Conservation (phyloP, 30 jellyfish, hydroid and myxozoan genomes). For the Chrysaora quinquecirrha region DNA sequence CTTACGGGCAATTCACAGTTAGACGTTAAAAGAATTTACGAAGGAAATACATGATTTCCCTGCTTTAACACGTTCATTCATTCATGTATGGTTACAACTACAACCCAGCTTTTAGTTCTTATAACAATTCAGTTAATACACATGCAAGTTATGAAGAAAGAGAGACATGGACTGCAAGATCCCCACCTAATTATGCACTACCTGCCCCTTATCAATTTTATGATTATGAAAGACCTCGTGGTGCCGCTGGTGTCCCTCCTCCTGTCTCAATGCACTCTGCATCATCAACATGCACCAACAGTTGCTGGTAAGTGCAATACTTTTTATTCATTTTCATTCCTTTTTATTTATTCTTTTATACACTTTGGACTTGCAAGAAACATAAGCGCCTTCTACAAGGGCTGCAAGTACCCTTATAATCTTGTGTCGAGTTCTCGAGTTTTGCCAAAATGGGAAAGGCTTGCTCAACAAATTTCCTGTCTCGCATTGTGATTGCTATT, state of each 20-base stretch:
- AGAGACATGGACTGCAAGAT: slow-evolving; percentile 61
- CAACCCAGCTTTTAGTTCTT: slow-evolving; percentile 40
- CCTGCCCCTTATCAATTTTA: slow-evolving; percentile 59
- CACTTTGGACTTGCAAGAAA: too few species aligned
- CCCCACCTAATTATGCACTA: slow-evolving; percentile 67
- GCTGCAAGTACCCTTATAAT: too few species aligned
- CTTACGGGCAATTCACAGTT: too few species aligned
- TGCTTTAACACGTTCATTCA: slow-evolving; percentile 10
- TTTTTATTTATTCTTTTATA: too few species aligned
- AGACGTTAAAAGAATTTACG: too few species aligned
- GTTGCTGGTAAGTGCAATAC: slow-evolving; percentile 55
- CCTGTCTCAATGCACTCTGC: slow-evolving; percentile 33
- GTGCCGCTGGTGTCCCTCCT: slow-evolving; percentile 62
- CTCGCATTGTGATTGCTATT: too few species aligned
- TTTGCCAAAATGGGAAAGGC: too few species aligned
- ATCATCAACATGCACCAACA: slow-evolving; percentile 27
- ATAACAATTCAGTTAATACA: slow-evolving; percentile 26
- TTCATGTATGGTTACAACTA: slow-evolving; percentile 61
- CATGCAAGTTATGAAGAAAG: slow-evolving; percentile 51
- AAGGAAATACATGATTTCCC: slow-evolving; percentile 48
- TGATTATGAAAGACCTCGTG: slow-evolving; percentile 59
- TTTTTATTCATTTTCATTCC: too few species aligned
- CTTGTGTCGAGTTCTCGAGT: too few species aligned
- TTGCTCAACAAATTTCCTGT: too few species aligned
- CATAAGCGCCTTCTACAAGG: too few species aligned